Base-by-base conservation (phyloP, 1,140 invertebrate species). In the Thalassaphorura encarpata region DNA sequence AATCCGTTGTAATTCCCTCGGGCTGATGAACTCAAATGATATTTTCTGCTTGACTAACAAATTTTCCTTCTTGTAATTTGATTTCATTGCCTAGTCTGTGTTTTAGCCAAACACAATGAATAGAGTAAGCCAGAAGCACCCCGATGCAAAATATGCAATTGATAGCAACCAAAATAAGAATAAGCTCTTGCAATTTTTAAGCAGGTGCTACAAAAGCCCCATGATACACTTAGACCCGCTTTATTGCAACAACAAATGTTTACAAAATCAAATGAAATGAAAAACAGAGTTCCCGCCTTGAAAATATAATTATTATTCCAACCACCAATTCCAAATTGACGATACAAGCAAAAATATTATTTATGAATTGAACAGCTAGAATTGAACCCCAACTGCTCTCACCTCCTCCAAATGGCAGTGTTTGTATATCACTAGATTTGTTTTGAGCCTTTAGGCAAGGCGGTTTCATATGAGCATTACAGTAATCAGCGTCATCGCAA, bases 401-500 rank as follows among this genome's bases (percentile, higher is more conserved):
- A 61, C 59, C 54, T 61, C 42, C 42, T 56, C 40, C 51, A 52
- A 31, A 21, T 51, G 23, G 43, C 8, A 40, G 31, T 5, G 3
- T 56, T 31, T 39, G 45, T 24, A 40, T 26, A 16, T 27, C 43
- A 19, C 45, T 11, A 27, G 3, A 24, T 18, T 39, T 42, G 53
- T 26, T 16, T 50, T 31, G 59, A 16, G 68, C 42, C 11, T 47
- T 52, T 6, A n/a, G n/a, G 56, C 62, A 64, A 54, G 62, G 70
- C 66, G 73, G 73, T 68, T 68, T 73, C 67, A 78, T 66, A 67
- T 78, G 69, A 66, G 66, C 68, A 71, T 80, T 81, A 73, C 79
- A 80, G 69, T 72, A 78, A 72, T 81, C 77, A 62, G 68, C 68
- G 64, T 75, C 66, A 69, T 77, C 77, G 75, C 83, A 84, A 76